phyloP scores from a whole-genome alignment of 2,888 invertebrate genomes.

The Ellobium chinense region DNA sequence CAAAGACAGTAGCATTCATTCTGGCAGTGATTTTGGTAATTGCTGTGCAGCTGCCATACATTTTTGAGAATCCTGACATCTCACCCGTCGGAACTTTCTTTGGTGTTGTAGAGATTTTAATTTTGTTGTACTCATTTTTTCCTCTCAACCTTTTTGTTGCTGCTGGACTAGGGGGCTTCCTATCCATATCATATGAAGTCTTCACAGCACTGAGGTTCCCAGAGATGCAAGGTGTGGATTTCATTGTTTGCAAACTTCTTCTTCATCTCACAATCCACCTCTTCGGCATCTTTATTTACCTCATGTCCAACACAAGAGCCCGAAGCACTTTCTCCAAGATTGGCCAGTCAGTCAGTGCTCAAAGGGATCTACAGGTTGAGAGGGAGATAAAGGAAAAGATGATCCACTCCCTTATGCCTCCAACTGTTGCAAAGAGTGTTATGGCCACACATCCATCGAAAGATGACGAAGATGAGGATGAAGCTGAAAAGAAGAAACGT shows the following conservation, averaged over 20 bases:
- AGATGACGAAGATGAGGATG: conserved; percentile 62
- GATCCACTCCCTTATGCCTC: conserved; percentile 96
- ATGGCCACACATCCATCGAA: conserved; percentile 73
- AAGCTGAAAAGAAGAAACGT: conserved; percentile 55
- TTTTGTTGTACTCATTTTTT: conserved; percentile 94
- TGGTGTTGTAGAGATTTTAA: conserved; percentile 86
- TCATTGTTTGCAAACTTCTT: conserved; percentile 82
- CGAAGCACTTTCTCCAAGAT: conserved; percentile 97
- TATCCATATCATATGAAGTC: conserved; percentile 92
- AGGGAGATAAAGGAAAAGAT: conserved; percentile 97
- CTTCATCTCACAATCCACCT: conserved; percentile 94
- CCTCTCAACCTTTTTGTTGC: conserved; percentile 94
- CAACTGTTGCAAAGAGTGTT: conserved; percentile 86
- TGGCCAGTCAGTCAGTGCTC: conserved; percentile 93
- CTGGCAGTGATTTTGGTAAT: conserved; percentile 76
- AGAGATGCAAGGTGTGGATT: conserved; percentile 56
- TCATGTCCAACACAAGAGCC: conserved; percentile 92
- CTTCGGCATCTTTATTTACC: conserved; percentile 93
- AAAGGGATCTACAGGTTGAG: conserved; percentile 94
- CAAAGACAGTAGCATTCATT: conserved; percentile 84
- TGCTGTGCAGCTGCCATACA: conserved; percentile 68
- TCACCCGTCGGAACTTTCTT: conserved; percentile 77
- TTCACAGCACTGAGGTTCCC: conserved; percentile 77
- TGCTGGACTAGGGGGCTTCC: conserved; percentile 87
- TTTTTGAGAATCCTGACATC: conserved; percentile 65